A percentile compares a stretch with the other conserved stretches of the same genome.
phyloP scores from a whole-genome alignment of 2,797 vertebrate species.

The Melanotaenia trifasciata region DNA sequence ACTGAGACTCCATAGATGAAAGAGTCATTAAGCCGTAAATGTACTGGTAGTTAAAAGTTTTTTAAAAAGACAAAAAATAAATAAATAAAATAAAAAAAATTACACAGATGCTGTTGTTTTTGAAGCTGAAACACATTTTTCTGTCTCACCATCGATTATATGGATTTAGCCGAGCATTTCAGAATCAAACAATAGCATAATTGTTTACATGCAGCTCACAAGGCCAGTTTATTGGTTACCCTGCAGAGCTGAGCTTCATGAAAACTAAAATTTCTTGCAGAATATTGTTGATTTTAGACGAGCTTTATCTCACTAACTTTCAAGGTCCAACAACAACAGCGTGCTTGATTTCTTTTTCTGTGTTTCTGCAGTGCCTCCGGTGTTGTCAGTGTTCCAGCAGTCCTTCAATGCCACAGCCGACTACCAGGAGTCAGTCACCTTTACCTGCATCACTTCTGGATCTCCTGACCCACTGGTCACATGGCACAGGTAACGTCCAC shows the following conservation, averaged over 20 bases:
- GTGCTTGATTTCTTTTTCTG: conserved; percentile 9
- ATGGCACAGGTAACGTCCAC: conserved; percentile 90
- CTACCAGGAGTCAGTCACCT: conserved; percentile 90
- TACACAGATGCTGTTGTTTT: conserved; percentile 9
- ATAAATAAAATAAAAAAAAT: conserved; percentile 12
- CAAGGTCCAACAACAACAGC: not conserved
- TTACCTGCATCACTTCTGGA: conserved; percentile 92
- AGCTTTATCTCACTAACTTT: not conserved
- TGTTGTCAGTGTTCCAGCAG: conserved; percentile 89
- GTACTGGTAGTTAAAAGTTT: no score
- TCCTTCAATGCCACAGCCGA: conserved; percentile 97
- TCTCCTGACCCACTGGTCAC: conserved; percentile 92
- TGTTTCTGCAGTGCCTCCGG: conserved; percentile 88
- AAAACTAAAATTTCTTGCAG: not conserved
- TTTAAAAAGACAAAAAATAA: not conserved
- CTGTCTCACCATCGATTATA: conserved; percentile 25
- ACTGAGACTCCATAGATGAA: not conserved
- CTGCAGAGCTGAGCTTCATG: conserved; percentile 6
- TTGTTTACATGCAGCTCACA: conserved; percentile 36
- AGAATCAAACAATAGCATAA: conserved; percentile 46
- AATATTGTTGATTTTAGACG: conserved; percentile 11
- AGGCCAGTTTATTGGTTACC: conserved; percentile 11
- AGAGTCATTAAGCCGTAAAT: not conserved
- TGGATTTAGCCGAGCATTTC: conserved; percentile 39
- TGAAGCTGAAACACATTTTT: conserved; percentile 44